Evolutionary conservation across 1,140 invertebrate species (phyloP).

Genomic region (Drosophila nannoptera): DNA sequence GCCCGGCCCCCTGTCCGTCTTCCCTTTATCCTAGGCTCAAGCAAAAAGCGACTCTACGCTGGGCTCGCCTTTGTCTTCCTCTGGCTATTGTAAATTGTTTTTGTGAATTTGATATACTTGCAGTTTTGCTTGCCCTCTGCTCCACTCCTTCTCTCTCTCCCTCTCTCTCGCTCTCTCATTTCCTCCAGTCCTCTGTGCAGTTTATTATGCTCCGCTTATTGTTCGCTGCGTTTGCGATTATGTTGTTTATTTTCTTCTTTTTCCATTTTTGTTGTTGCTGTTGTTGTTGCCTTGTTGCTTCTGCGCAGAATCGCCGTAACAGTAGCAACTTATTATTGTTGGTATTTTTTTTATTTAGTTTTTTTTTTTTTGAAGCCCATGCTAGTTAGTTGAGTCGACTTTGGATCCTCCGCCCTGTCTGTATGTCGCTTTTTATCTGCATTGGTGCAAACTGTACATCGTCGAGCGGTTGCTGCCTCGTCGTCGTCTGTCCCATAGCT

Average conservation of each 20-base stretch:
- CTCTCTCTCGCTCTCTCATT: not conserved
- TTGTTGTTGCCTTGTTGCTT: conserved; percentile 70
- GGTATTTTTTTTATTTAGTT: too few species aligned
- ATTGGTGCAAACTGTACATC: conserved; percentile 68
- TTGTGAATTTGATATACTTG: conserved; percentile 78
- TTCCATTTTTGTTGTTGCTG: conserved; percentile 27
- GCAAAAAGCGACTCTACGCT: too few species aligned
- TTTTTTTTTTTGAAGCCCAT: too few species aligned
- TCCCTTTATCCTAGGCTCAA: too few species aligned
- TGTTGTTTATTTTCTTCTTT: conserved; percentile 56
- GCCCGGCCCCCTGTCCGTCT: too few species aligned
- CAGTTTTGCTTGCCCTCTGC: conserved; percentile 33
- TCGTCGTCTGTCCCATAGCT: conserved; percentile 58
- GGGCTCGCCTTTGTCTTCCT: conserved; percentile 20
- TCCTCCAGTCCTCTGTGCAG: conserved; percentile 32
- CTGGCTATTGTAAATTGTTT: conserved; percentile 75
- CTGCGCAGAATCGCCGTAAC: conserved; percentile 35
- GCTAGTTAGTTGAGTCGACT: too few species aligned
- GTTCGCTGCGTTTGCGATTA: conserved; percentile 31
- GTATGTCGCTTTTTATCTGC: conserved; percentile 43
- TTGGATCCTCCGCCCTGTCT: too few species aligned
- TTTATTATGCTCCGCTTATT: conserved; percentile 59
- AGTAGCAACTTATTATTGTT: conserved; percentile 30
- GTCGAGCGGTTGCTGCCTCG: conserved; percentile 32
- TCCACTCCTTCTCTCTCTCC: conserved; percentile 4